Evolutionary conservation across 2,797 vertebrate genomes (phyloP).

Genomic region (Furcifer pardalis): DNA sequence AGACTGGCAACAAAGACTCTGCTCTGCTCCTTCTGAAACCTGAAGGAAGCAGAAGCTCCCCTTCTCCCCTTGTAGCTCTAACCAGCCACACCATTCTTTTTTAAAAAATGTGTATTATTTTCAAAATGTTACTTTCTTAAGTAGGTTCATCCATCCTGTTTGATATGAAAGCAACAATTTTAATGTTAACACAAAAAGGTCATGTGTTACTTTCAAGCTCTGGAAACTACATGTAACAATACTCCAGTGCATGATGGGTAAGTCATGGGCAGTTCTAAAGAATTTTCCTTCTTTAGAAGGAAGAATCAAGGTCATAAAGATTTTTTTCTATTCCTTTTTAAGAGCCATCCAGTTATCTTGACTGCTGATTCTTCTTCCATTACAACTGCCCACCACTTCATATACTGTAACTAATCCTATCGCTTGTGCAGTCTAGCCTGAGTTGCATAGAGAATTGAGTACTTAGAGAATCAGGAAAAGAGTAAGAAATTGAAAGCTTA

Average conservation of each 20-base stretch:
- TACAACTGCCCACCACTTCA: neutral
- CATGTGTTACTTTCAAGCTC: too few species aligned
- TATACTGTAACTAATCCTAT: conserved; percentile 7
- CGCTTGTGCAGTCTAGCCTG: conserved; percentile 7
- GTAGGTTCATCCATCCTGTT: too few species aligned
- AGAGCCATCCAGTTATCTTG: neutral
- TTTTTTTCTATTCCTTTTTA: neutral
- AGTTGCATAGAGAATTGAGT: neutral
- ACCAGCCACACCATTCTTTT: too few species aligned
- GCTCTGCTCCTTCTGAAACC: too few species aligned
- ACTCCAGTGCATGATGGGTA: neutral
- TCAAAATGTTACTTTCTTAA: too few species aligned
- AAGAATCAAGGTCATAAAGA: neutral
- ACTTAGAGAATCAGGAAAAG: neutral
- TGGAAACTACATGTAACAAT: neutral
- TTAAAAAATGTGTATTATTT: too few species aligned
- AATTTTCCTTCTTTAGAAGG: too few species aligned
- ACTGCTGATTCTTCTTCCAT: conserved; percentile 5
- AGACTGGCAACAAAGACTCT: too few species aligned
- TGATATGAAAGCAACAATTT: too few species aligned
- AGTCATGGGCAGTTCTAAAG: neutral
- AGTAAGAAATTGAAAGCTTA: conserved; percentile 3
- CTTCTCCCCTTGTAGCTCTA: too few species aligned
- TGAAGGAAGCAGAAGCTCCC: too few species aligned
- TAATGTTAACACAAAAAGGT: too few species aligned